Evolutionary conservation across 2,113 vertebrate genomes (phyloP), one percentile per base, ranked within the genome.

Genomic region (Phrynocephalus versicolor): DNA sequence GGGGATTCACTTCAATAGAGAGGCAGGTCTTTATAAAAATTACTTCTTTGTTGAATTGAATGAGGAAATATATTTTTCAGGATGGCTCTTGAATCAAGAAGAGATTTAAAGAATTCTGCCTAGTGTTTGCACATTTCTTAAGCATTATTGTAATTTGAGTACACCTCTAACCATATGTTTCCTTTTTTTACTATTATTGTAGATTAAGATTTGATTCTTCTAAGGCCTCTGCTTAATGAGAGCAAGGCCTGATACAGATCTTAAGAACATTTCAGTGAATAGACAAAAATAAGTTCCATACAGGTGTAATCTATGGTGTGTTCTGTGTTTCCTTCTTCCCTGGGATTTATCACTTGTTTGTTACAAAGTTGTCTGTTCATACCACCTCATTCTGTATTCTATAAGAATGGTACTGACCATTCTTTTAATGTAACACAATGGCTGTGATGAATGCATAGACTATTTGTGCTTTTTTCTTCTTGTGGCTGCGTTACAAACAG

Each of bases 391-490:
- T 95, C 95, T 94, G 94, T 97, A 94, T 92, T 94, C 93, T 93
- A 87, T 92, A 96, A 96, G 97, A 98, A 97, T 98, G 98, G 97
- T 95, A 88, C 83, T 79, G 81, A 90, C 97, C 97, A 97, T 98
- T 97, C 97, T 96, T 97, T 86, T 95, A 89, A 93, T 92, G 94
- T 97, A 97, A 97, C 97, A 90, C 94, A 51, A 96, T 97, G 97
- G 97, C 97, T 97, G 97, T 98, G 97, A 98, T 97, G 97, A 98
- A 95, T 98, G 98, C 97, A 96, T 97, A 98, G 97, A 97, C 98
- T 98, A 97, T 97, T 97, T 99, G 97, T 99, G 98, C 98, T 99
- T 98, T 97, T 98, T 98, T 98, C 97, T 98, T 97, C 96, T 92
- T 97, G 98, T 98, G 98, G 97, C 99, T 98, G 98, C 99, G 90